These are phyloP conservation scores for Eleginops maclovinus DNA, from an alignment of 2,113 vertebrate species.

Conservation along the genomic window DNA sequence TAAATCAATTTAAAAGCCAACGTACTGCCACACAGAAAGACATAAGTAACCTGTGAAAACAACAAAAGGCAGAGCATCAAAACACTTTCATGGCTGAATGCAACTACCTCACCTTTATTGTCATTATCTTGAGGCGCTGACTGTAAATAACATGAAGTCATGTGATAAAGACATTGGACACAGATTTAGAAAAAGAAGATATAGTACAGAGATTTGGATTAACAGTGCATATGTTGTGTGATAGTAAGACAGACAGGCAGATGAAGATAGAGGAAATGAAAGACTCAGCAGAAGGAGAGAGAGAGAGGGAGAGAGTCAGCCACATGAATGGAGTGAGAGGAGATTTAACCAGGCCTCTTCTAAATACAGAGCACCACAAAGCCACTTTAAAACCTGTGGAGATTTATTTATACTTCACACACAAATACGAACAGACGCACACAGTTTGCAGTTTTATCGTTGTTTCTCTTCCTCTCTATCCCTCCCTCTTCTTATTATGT, in stretches of 20 bases:
- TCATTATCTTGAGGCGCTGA: neutral
- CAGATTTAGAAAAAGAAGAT: neutral
- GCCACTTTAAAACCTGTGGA: slow-evolving; percentile 82
- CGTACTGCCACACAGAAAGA: neutral
- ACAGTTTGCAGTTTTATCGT: slow-evolving; percentile 4
- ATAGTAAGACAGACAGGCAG: slow-evolving; percentile 13
- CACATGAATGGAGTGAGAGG: slow-evolving; percentile 79
- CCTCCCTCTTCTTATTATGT: neutral
- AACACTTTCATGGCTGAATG: neutral
- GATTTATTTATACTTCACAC: slow-evolving; percentile 77
- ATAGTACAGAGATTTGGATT: slow-evolving; percentile 5
- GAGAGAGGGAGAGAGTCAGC: slow-evolving; percentile 51
- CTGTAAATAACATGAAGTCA: neutral
- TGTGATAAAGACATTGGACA: neutral
- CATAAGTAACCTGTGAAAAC: neutral
- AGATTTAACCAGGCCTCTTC: slow-evolving; percentile 68
- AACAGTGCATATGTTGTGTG: neutral
- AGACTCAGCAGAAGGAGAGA: slow-evolving; percentile 44
- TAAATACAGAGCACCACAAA: slow-evolving; percentile 82
- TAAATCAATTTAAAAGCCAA: slow-evolving; percentile 8
- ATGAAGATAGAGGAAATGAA: slow-evolving; percentile 45
- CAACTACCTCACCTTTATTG: neutral
- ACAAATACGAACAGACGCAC: slow-evolving; percentile 57
- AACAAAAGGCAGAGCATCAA: slow-evolving; percentile 4
- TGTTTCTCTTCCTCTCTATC: neutral